Percentiles rank a stretch among this genome's conserved stretches.
Conservation (phyloP, 2,888 invertebrate genomes). For the Euzetes globulus region DNA sequence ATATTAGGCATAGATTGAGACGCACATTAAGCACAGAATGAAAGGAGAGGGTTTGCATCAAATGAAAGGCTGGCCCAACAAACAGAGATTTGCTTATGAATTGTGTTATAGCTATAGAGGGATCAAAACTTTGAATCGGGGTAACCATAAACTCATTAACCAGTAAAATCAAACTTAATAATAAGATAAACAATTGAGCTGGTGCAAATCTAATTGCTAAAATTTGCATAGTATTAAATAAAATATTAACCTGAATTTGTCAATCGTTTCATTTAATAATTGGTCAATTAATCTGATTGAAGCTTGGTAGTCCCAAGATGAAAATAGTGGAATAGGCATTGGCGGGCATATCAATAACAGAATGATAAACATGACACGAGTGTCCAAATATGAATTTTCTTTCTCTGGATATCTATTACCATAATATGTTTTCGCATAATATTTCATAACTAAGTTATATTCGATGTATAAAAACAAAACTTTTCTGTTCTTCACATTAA, state of each 20-base stretch:
- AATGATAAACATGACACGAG: conserved; percentile 15
- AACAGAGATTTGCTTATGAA: background rate
- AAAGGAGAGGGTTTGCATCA: background rate
- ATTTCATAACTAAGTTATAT: background rate
- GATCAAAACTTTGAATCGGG: no score
- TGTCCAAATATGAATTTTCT: background rate
- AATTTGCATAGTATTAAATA: no score
- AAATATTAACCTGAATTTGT: no score
- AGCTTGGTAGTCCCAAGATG: no score
- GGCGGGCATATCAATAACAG: conserved; percentile 21
- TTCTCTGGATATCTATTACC: background rate
- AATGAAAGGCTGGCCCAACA: conserved; percentile 7
- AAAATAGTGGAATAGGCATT: background rate
- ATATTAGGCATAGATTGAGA: conserved; percentile 18
- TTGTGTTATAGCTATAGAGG: background rate
- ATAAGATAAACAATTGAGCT: no score
- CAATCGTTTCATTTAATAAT: no score
- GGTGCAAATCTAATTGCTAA: no score
- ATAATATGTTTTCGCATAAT: conserved; percentile 6
- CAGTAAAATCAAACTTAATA: no score
- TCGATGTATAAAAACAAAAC: background rate
- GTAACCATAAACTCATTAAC: no score
- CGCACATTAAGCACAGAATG: background rate
- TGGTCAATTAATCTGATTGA: no score
- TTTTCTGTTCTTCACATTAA: background rate